Evolutionary conservation across 2,113 vertebrate genomes (phyloP).

Genomic region (Gobius niger): DNA sequence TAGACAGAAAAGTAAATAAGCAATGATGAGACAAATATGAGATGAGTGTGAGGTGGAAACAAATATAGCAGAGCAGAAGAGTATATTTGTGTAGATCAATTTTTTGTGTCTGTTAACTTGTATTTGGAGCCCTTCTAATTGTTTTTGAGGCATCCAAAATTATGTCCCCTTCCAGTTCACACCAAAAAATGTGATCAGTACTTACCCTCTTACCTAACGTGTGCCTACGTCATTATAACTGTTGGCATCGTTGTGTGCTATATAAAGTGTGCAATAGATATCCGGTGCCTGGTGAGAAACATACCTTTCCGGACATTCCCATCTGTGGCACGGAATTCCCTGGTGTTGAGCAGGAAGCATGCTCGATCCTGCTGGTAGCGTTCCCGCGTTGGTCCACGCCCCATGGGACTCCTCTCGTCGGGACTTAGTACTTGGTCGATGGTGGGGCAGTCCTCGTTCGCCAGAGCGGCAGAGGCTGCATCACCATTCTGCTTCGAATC

Average conservation of each 20-base stretch:
- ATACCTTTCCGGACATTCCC: conserved; percentile 93
- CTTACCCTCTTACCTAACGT: conserved; percentile 27
- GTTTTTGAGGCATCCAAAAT: conserved; percentile 15
- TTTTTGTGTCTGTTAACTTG: conserved; percentile 25
- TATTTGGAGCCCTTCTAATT: conserved; percentile 22
- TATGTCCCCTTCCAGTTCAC: conserved; percentile 22
- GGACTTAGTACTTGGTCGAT: conserved; percentile 92
- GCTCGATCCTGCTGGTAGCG: conserved; percentile 88
- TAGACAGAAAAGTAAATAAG: conserved; percentile 53
- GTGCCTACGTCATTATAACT: conserved; percentile 19
- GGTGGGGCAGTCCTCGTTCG: conserved; percentile 91
- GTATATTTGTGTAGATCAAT: conserved; percentile 24
- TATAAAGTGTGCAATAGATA: conserved; percentile 29
- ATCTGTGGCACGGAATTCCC: conserved; percentile 88
- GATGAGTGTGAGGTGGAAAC: conserved; percentile 58
- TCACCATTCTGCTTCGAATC: conserved; percentile 89
- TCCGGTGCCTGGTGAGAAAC: conserved; percentile 48
- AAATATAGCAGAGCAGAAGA: conserved; percentile 60
- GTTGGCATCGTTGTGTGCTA: conserved; percentile 45
- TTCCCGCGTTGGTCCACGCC: conserved; percentile 78
- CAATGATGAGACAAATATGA: conserved; percentile 54
- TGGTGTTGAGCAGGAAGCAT: conserved; percentile 90
- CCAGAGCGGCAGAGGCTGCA: conserved; percentile 86
- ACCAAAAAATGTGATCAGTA: conserved; percentile 7
- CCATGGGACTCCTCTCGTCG: conserved; percentile 87